Conservation (phyloP, 2,888 invertebrate species). For the Carcina quercana region DNA sequence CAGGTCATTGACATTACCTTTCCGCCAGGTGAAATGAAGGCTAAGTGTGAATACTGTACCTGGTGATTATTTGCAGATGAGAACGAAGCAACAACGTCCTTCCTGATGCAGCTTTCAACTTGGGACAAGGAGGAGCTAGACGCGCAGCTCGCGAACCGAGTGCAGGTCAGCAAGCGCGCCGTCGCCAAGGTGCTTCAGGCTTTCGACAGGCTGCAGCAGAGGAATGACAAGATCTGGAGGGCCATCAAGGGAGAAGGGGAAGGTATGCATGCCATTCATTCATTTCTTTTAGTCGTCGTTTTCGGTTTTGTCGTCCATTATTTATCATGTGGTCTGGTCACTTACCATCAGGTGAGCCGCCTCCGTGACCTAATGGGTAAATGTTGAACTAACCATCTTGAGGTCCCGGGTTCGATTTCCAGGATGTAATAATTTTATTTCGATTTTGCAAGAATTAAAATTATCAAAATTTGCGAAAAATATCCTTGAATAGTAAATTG, state of each 20-base stretch:
- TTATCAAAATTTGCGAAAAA: too few species aligned
- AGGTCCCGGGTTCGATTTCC: too few species aligned
- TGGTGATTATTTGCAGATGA: conserved; percentile 84
- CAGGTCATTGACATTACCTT: too few species aligned
- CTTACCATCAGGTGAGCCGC: too few species aligned
- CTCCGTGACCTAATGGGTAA: too few species aligned
- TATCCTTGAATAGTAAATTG: too few species aligned
- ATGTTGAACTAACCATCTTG: too few species aligned
- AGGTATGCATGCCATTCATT: conserved; percentile 51
- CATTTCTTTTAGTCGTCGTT: not conserved
- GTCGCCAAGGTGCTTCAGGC: conserved; percentile 98
- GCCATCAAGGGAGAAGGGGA: conserved; percentile 89
- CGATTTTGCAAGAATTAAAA: too few species aligned
- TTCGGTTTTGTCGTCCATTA: too few species aligned
- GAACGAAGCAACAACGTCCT: conserved; percentile 96
- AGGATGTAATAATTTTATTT: too few species aligned
- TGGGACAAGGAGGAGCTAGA: conserved; percentile 99
- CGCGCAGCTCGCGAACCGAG: conserved; percentile 95
- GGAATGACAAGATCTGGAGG: conserved; percentile 94
- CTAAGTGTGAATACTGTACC: not conserved
- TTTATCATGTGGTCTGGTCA: too few species aligned
- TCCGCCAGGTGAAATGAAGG: too few species aligned
- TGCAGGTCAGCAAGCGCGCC: conserved; percentile 96
- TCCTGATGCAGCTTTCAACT: conserved; percentile 94
- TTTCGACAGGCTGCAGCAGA: conserved; percentile 95